These are phyloP conservation scores for Eumacrocentrus americanus DNA, from an alignment of 2,888 invertebrate genomes.

Conservation along the genomic window DNA sequence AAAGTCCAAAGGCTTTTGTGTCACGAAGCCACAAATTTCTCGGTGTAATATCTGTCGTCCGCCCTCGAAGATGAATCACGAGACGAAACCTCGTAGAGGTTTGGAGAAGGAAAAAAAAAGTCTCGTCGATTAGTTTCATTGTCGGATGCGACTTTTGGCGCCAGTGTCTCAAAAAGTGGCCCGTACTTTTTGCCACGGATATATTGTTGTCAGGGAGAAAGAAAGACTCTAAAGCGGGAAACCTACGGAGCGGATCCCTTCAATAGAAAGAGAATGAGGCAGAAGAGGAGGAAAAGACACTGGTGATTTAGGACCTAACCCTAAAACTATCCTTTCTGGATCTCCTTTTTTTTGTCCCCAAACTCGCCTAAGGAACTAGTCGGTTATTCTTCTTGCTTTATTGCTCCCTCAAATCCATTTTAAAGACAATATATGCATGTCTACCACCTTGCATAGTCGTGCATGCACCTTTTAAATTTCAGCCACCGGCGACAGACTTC, in stretches of 20 bases:
- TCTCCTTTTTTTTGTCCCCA: conserved; percentile 25
- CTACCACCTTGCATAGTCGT: neutral
- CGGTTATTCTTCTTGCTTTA: conserved; percentile 27
- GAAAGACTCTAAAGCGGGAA: conserved; percentile 16
- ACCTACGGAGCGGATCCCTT: conserved; percentile 25
- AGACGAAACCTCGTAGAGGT: neutral
- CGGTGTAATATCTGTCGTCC: neutral
- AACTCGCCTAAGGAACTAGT: neutral
- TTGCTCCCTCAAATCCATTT: conserved; percentile 27
- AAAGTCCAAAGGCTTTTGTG: too few species aligned
- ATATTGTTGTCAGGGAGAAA: conserved; percentile 6
- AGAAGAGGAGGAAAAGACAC: conserved; percentile 9
- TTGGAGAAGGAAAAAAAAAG: neutral
- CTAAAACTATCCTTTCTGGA: conserved; percentile 35
- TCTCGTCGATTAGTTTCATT: conserved; percentile 41
- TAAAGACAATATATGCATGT: conserved; percentile 21
- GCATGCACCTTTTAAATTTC: conserved; percentile 2
- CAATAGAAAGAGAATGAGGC: neutral
- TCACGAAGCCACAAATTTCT: too few species aligned
- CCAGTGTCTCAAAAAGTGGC: conserved; percentile 32
- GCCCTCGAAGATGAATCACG: neutral
- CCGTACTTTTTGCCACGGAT: conserved; percentile 28
- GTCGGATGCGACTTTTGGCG: conserved; percentile 38
- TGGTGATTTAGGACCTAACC: conserved; percentile 45
- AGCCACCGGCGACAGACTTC: too few species aligned